Base-by-base conservation (phyloP, 2,797 vertebrate species). In the Balearica regulorum region DNA sequence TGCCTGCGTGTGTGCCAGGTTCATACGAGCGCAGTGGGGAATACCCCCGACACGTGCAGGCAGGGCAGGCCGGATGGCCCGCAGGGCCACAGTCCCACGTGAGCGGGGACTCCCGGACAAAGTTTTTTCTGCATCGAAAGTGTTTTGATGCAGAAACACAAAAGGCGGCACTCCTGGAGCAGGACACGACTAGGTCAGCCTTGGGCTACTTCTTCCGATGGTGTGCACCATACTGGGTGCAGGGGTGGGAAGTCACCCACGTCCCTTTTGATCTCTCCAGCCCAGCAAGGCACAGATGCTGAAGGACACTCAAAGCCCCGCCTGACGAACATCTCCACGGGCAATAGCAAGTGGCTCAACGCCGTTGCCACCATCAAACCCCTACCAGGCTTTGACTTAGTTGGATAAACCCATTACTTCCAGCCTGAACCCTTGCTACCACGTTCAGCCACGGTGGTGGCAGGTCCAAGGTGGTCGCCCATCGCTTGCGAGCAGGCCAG, bases 371-470 rank as follows among this genome's bases (percentile, higher is more conserved):
- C 84, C 53, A 8, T 1, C 16, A 7, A 57, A 95, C 31, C 72
- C 66, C 53, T 35, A 28, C 83, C 35, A 16, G 48, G 37, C 35
- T 85, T 75, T 37, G 55, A 68, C 31, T 66, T 48, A 9, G 20
- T 12, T 62, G 78, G 24, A 35, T n/a, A 64, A 76, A 66, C 16
- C 54, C 65, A 4, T 4, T 4, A 9, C 39, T 72, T 37, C 60
- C 48, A 53, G 16, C 33, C 83, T 25, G 16, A 35, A n/a, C 9
- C 7, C 0, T 4, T 8, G 13, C 49, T 72, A 4, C 44, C n/a
- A 1, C 0, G 5, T 49, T n/a, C 55, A n/a, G 2, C 8, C 41
- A 2, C 0, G 0, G n/a, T 1, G 5, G 37, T 24, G 51, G 55
- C 43, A 61, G 41, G n/a, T 41, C 51, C 58, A 33, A 37, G 17